These are phyloP conservation scores for Polietes domitor DNA, from an alignment of 2,888 invertebrate species.

Conservation along the genomic window DNA sequence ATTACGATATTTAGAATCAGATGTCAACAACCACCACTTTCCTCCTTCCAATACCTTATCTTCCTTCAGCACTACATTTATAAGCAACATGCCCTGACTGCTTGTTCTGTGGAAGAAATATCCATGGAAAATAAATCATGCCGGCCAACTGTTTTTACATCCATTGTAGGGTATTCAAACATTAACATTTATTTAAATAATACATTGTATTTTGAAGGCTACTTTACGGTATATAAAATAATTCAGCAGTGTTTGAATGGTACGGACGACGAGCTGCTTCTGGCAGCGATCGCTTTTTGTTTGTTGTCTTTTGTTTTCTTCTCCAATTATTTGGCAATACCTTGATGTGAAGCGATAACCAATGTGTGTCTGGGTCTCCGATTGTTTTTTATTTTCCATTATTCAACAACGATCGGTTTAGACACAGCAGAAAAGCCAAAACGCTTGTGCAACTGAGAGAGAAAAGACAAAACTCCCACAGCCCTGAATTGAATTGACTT, in stretches of 20 bases:
- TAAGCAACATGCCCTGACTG: no score
- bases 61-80: no score
- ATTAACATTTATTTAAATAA: constrained; percentile 18
- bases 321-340: constrained; percentile 43
- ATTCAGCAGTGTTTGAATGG: background rate
- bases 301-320: constrained; percentile 15
- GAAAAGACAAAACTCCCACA: constrained; percentile 37
- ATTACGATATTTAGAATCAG: no score
- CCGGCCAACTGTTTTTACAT: background rate
- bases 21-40: no score
- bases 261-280: background rate
- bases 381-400: background rate
- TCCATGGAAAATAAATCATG: no score
- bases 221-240: constrained; percentile 8
- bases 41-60: no score
- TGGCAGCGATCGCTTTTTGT: background rate
- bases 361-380: constrained; percentile 9
- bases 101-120: no score
- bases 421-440: background rate
- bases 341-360: constrained; percentile 20
- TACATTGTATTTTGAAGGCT: constrained; percentile 32
- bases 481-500: constrained; percentile 37
- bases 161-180: background rate
- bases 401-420: constrained; percentile 3
- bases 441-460: background rate